Evolutionary conservation across 2,888 invertebrate genomes (phyloP).

Genomic region (Harpagoxenus sublaevis): DNA sequence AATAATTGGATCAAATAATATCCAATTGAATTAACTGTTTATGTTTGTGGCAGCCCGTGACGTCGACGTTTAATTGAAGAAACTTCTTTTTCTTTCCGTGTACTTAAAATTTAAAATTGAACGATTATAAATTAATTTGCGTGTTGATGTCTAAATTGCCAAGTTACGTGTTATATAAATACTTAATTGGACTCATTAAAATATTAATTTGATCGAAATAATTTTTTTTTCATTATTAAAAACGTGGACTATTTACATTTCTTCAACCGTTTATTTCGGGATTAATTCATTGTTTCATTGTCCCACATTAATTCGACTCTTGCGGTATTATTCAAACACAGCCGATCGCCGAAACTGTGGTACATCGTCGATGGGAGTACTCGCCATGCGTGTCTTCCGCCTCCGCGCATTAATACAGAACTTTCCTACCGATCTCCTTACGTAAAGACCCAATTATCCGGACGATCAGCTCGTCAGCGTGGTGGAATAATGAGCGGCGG

Average conservation of each 20-base stretch:
- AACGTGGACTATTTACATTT: neutral
- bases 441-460: conserved; percentile 64
- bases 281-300: neutral
- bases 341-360: neutral
- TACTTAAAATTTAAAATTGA: neutral
- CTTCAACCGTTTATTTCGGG: neutral
- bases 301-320: neutral
- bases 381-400: conserved; percentile 1
- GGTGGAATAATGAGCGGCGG: conserved; percentile 33
- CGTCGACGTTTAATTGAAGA: no score
- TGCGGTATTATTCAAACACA: neutral
- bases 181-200: neutral
- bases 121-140: neutral
- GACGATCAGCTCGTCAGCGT: conserved; percentile 59
- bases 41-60: no score
- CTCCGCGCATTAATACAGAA: conserved; percentile 42
- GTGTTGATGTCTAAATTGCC: neutral
- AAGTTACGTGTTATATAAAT: neutral
- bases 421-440: conserved; percentile 63
- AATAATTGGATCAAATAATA: no score
- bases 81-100: no score
- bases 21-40: no score
- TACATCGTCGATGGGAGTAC: neutral
- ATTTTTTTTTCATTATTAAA: neutral
- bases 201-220: neutral